Evolutionary conservation across 2,888 invertebrate species (phyloP).

Genomic region (Cheilosia pagana): DNA sequence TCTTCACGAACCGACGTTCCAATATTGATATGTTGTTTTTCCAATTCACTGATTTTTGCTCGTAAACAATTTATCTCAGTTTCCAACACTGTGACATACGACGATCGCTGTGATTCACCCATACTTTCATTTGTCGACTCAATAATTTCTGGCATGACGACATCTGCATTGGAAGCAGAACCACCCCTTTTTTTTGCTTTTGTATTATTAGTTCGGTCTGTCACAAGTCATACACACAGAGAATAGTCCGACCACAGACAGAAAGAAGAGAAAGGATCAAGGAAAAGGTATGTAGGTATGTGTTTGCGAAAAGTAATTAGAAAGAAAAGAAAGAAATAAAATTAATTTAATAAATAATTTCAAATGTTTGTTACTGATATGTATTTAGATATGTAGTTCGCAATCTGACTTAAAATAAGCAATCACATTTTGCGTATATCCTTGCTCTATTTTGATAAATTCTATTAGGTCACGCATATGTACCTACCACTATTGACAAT

Average conservation of each 20-base stretch:
- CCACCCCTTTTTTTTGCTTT: slow-evolving; percentile 4
- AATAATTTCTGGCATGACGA: too few species aligned
- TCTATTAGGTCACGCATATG: too few species aligned
- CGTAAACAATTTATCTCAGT: not conserved
- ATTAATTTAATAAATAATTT: not conserved
- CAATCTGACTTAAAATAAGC: not conserved
- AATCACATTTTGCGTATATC: too few species aligned
- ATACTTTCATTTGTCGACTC: too few species aligned
- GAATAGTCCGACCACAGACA: not conserved
- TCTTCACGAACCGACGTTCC: not conserved
- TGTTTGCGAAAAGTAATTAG: not conserved
- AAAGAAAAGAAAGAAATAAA: not conserved
- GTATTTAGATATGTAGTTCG: too few species aligned
- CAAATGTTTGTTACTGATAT: too few species aligned
- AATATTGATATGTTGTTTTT: not conserved
- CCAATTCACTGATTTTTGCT: not conserved
- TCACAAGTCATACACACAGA: slow-evolving; percentile 24
- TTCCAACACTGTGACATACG: not conserved
- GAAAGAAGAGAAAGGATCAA: not conserved
- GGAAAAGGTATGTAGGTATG: not conserved
- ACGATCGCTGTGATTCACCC: too few species aligned
- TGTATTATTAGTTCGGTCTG: slow-evolving; percentile 7
- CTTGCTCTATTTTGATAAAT: too few species aligned
- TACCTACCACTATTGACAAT: too few species aligned
- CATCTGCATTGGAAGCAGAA: too few species aligned